A percentile compares a stretch with the other conserved stretches of the same genome.
Evolutionary conservation across 2,113 vertebrate species (phyloP).

Genomic region (Polypterus bichir): DNA sequence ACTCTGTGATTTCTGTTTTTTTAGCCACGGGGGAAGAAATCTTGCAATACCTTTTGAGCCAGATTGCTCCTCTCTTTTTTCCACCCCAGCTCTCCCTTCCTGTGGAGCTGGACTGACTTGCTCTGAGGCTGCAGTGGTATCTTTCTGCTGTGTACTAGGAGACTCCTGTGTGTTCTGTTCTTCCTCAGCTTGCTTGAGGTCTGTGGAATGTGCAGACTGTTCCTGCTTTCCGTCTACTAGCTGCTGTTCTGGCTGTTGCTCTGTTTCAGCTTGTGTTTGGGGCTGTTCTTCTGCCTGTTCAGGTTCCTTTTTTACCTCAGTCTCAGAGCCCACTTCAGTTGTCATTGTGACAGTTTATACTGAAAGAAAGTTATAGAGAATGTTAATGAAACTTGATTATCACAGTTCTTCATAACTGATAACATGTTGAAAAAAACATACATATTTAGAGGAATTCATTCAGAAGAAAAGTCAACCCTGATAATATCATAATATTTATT

Average conservation of each 20-base stretch:
- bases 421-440: too few species aligned
- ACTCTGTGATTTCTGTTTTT: conserved; percentile 82
- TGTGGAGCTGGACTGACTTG: conserved; percentile 27
- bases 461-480: too few species aligned
- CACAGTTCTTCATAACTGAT: too few species aligned
- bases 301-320: conserved; percentile 78
- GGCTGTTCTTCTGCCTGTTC: conserved; percentile 37
- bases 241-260: conserved; percentile 25
- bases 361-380: conserved; percentile 22
- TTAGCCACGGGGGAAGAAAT: conserved; percentile 89
- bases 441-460: too few species aligned
- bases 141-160: neutral
- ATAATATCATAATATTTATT: too few species aligned
- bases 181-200: neutral
- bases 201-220: neutral
- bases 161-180: neutral
- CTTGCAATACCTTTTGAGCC: conserved; percentile 79
- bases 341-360: conserved; percentile 70
- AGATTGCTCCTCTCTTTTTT: conserved; percentile 47
- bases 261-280: conserved; percentile 28
- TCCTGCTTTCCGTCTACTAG: conserved; percentile 6
- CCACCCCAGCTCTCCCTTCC: conserved; percentile 20
- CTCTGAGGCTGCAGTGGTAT: conserved; percentile 20
- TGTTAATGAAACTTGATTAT: too few species aligned
- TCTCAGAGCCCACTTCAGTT: conserved; percentile 70